Evolutionary conservation across 2,888 invertebrate species (phyloP).

Genomic region (Minunthozetes semirufus): DNA sequence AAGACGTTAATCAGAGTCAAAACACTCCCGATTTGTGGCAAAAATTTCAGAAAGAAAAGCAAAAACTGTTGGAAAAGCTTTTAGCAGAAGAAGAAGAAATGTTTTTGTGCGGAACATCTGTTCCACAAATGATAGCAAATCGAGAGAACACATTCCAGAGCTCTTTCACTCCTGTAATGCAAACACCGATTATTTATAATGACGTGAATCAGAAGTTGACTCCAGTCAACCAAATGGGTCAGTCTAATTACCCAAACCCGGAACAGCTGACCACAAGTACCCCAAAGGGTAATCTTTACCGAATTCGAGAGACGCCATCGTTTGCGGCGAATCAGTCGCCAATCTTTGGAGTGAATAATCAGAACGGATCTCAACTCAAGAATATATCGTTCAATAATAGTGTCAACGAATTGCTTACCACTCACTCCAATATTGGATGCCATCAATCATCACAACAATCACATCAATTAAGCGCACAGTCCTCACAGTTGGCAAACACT

Average conservation of each 20-base stretch:
- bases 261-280: slow-evolving; percentile 41
- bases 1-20: slow-evolving; percentile 23
- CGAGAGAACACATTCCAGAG: background rate
- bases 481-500: slow-evolving; percentile 4
- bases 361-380: background rate
- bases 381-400: slow-evolving; percentile 8
- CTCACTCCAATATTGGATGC: background rate
- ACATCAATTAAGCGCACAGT: slow-evolving; percentile 14
- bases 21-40: slow-evolving; percentile 42
- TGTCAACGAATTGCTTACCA: slow-evolving; percentile 22
- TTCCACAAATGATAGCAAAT: background rate
- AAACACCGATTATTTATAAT: slow-evolving; percentile 10
- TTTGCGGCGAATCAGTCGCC: slow-evolving; percentile 21
- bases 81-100: slow-evolving; percentile 19
- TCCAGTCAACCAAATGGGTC: slow-evolving; percentile 31
- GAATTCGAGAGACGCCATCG: background rate
- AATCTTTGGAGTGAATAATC: background rate
- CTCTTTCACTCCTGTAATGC: background rate
- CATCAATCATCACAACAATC: slow-evolving; percentile 5
- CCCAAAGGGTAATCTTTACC: slow-evolving; percentile 35
- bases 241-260: slow-evolving; percentile 36
- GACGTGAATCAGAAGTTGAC: slow-evolving; percentile 13
- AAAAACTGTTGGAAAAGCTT: slow-evolving; percentile 34
- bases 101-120: background rate
- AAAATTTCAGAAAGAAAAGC: slow-evolving; percentile 40